Evolutionary conservation across 1,140 invertebrate species (phyloP).

Genomic region (Cydia splendana): DNA sequence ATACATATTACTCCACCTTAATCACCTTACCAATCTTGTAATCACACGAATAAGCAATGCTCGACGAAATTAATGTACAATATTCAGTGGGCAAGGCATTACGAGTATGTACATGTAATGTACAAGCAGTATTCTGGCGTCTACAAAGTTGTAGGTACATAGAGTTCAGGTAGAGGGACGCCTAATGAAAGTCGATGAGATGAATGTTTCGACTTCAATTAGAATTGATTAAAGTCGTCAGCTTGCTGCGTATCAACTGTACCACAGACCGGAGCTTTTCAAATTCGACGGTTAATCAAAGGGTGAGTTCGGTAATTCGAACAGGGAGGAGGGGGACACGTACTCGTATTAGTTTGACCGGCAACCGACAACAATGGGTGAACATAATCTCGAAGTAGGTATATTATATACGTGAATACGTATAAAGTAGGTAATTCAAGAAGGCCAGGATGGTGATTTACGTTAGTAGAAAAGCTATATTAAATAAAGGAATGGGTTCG

Average conservation of each 20-base stretch:
- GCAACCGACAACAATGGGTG: slow-evolving; percentile 16
- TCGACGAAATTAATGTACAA: background rate
- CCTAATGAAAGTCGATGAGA: slow-evolving; percentile 65
- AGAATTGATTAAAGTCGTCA: slow-evolving; percentile 63
- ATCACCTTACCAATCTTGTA: background rate
- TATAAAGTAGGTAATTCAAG: background rate
- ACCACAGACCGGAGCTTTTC: slow-evolving; percentile 26
- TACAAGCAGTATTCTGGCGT: slow-evolving; percentile 40
- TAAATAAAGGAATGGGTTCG: background rate
- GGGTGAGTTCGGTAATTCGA: slow-evolving; percentile 30
- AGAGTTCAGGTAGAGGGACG: slow-evolving; percentile 61
- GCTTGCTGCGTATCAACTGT: slow-evolving; percentile 35
- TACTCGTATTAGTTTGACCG: slow-evolving; percentile 32
- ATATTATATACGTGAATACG: background rate
- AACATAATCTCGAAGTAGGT: slow-evolving; percentile 10
- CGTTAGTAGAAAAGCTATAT: background rate
- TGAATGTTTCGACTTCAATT: slow-evolving; percentile 65
- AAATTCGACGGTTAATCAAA: slow-evolving; percentile 32
- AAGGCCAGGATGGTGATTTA: background rate
- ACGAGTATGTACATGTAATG: background rate
- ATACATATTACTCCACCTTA: no score
- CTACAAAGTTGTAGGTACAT: slow-evolving; percentile 52
- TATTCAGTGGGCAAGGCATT: slow-evolving; percentile 21
- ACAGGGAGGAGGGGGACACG: slow-evolving; percentile 16
- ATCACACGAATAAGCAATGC: slow-evolving; percentile 2